Base-by-base conservation (phyloP, 2,888 invertebrate genomes). In the Prenolepis imparis region DNA sequence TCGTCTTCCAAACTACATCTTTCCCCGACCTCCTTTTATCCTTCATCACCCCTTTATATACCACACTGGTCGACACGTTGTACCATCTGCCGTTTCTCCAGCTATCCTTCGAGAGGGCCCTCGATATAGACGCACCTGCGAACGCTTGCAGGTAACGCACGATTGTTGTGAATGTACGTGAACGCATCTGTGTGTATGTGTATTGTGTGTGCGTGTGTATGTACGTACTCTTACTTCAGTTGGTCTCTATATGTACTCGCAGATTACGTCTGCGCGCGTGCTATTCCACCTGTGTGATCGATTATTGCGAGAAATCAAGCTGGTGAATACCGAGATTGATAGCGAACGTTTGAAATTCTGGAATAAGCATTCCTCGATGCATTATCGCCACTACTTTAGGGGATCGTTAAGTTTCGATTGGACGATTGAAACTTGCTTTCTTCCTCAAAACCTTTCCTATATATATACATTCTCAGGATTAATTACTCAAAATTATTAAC, bases 181-280 rank as follows among this genome's bases (percentile, higher is more conserved):
- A 77, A 72, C 66, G 74, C 86, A 88, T 63, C 84, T 80, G 86
- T 28, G 28, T 28, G 28, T 28, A 2, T 28, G 28, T 28, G 28
- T 28, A 3, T 3, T 28, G 28, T 28, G 28, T 3, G 28, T 28
- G 28, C 28, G 3, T 28, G 28, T 28, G n/a, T n/a, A n/a, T n/a
- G n/a, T n/a, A 84, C 75, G 84, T 83, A 75, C 28, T 48, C 48
- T 83, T 88, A 85, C 85, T 83, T 74, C 82, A 74, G 6, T 55
- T 74, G 70, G 41, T 61, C 74, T 89, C 86, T 85, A 82, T 75
- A 81, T 82, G 81, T 21, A 82, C 74, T 67, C 59, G 32, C 64
- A 61, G 32, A 32, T 28, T 24, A 44, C 12, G 57, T 72, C 39
- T 41, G 68, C 59, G 41, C 55, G 63, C 67, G 74, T 55, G 57